These are phyloP conservation scores for Araneus ventricosus DNA, from an alignment of 1,140 invertebrate genomes.

Conservation along the genomic window DNA sequence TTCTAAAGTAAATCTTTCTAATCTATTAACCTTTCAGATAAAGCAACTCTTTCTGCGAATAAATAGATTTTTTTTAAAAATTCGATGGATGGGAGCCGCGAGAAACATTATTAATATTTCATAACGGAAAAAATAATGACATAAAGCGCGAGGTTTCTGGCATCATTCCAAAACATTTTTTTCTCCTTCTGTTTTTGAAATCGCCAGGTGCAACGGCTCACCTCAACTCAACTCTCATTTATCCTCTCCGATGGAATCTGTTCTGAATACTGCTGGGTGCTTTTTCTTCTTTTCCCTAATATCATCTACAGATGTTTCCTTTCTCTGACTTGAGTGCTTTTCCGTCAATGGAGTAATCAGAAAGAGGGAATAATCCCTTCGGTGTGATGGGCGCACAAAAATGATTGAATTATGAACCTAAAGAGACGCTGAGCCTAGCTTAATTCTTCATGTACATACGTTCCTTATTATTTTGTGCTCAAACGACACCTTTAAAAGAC, in stretches of 20 bases:
- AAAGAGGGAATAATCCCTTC: background rate
- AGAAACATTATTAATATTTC: slow-evolving; percentile 28
- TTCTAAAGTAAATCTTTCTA: background rate
- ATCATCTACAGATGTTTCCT: slow-evolving; percentile 24
- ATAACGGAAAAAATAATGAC: background rate
- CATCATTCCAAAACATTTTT: background rate
- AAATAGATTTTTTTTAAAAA: background rate
- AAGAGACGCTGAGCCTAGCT: background rate
- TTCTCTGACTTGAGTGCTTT: slow-evolving; percentile 19
- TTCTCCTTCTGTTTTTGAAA: background rate
- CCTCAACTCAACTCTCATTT: slow-evolving; percentile 34
- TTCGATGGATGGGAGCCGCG: background rate
- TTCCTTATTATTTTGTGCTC: background rate
- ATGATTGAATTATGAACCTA: background rate
- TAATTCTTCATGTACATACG: background rate
- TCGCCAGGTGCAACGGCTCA: slow-evolving; percentile 34
- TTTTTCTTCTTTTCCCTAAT: background rate
- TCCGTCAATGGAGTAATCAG: background rate
- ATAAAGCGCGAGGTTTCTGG: background rate
- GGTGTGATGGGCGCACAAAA: background rate
- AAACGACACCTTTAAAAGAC: too few relatives aligned
- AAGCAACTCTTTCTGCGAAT: background rate
- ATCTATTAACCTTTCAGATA: slow-evolving; percentile 7
- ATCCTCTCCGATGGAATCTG: background rate
- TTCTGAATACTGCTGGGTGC: background rate